Conservation (phyloP, 2,113 vertebrate genomes). For the Casuarius casuarius region DNA sequence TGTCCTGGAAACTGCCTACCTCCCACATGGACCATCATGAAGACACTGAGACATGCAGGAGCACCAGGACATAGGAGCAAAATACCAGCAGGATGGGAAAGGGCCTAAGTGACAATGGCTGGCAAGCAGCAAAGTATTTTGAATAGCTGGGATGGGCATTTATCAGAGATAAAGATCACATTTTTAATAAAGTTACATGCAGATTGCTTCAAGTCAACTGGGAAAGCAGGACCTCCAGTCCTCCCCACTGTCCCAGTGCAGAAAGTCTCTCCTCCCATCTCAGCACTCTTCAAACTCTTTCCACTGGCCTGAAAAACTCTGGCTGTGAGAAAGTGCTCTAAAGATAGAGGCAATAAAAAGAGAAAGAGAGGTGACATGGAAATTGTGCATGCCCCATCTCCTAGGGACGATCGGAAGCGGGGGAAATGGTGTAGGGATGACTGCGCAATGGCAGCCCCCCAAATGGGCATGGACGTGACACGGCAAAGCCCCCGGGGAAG, state of each 20-base stretch:
- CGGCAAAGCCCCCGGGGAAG: not conserved
- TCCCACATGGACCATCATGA: fast-evolving
- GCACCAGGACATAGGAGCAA: not conserved
- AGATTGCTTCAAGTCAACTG: not conserved
- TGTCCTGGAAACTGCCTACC: not conserved
- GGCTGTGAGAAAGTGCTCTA: not conserved
- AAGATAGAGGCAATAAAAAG: not conserved
- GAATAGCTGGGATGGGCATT: not conserved
- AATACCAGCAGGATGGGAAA: not conserved
- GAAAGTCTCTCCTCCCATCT: not conserved
- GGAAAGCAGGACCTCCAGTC: not conserved
- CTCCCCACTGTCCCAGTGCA: not conserved
- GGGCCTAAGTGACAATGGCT: fast-evolving
- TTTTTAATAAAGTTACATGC: not conserved
- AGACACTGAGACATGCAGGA: not conserved
- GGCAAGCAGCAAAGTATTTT: not conserved
- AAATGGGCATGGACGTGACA: not conserved
- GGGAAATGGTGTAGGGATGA: not conserved
- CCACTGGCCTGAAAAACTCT: not conserved
- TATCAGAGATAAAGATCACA: not conserved
- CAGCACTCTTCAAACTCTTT: not conserved
- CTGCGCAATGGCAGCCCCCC: not conserved
- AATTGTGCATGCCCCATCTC: not conserved
- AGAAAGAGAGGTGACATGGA: not conserved
- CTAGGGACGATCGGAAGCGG: not conserved